phyloP scores from a whole-genome alignment of 1,140 invertebrate species.

The Philaenus spumarius region DNA sequence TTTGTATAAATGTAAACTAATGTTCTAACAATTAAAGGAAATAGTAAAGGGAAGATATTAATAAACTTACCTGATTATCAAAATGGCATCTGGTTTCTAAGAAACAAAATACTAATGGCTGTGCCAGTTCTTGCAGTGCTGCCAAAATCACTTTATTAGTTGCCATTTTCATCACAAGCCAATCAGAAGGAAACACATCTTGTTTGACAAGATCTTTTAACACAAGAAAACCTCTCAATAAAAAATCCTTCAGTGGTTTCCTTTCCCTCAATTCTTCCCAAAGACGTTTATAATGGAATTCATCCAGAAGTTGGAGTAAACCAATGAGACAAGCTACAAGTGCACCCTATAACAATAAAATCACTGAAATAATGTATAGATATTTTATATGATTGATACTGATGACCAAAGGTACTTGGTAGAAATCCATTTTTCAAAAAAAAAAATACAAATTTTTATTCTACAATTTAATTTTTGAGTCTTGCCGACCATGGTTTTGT shows the following conservation, averaged over 20 bases:
- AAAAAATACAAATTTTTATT: no score
- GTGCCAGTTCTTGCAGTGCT: slow-evolving; percentile 79
- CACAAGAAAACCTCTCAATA: slow-evolving; percentile 81
- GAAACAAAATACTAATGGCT: slow-evolving; percentile 79
- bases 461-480: no score
- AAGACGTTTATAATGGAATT: slow-evolving; percentile 78
- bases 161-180: slow-evolving; percentile 88
- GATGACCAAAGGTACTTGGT: no score
- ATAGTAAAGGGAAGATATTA: no score
- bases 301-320: slow-evolving; percentile 75
- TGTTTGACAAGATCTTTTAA: slow-evolving; percentile 76
- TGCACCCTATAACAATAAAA: slow-evolving; percentile 53
- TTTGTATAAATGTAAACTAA: no score
- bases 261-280: slow-evolving; percentile 72
- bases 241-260: slow-evolving; percentile 80
- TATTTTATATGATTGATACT: no score
- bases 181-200: slow-evolving; percentile 84
- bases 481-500: no score
- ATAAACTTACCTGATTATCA: slow-evolving; percentile 50
- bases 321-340: slow-evolving; percentile 81
- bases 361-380: no score
- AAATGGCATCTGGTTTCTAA: slow-evolving; percentile 56
- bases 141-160: slow-evolving; percentile 83
- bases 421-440: no score
- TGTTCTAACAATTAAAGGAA: no score